These are phyloP conservation scores for Iguana delicatissima DNA, from an alignment of 2,797 vertebrate genomes.

Conservation along the genomic window DNA sequence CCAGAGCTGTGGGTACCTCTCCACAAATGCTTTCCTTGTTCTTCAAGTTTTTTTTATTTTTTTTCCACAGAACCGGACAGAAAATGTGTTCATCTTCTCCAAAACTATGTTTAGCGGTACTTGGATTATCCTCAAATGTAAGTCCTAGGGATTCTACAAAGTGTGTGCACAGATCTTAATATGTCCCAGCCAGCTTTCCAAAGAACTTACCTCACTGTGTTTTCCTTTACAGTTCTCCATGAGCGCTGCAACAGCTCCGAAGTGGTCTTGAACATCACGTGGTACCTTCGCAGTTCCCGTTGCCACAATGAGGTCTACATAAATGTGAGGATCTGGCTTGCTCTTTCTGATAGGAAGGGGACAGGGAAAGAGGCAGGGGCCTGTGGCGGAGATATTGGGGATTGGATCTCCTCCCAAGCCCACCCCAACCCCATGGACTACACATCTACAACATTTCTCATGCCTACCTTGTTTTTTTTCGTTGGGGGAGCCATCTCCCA, in stretches of 20 bases:
- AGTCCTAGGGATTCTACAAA: not conserved
- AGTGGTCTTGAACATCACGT: conserved; percentile 64
- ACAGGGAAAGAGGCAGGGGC: not conserved
- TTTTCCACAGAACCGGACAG: conserved; percentile 17
- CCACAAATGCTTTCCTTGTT: not conserved
- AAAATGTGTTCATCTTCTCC: conserved; percentile 14
- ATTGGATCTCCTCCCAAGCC: no score
- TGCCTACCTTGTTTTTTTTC: no score
- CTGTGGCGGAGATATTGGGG: no score
- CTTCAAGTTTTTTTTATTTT: not conserved
- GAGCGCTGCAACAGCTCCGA: not conserved
- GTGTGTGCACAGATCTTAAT: not conserved
- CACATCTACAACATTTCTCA: no score
- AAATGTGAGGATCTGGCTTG: conserved; percentile 64
- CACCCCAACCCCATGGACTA: no score
- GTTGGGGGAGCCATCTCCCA: no score
- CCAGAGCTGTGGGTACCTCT: accelerated
- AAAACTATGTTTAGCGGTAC: conserved; percentile 55
- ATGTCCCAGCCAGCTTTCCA: not conserved
- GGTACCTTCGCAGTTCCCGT: conserved; percentile 83
- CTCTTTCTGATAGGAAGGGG: not conserved
- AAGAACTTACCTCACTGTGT: accelerated
- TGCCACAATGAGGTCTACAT: conserved; percentile 79
- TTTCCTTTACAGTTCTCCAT: conserved; percentile 9
- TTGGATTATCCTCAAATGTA: conserved; percentile 40